A percentile compares a stretch with the other conserved stretches of the same genome.
These are phyloP conservation scores for Calliphora vomitoria DNA, from an alignment of 2,888 invertebrate genomes.

Conservation along the genomic window DNA sequence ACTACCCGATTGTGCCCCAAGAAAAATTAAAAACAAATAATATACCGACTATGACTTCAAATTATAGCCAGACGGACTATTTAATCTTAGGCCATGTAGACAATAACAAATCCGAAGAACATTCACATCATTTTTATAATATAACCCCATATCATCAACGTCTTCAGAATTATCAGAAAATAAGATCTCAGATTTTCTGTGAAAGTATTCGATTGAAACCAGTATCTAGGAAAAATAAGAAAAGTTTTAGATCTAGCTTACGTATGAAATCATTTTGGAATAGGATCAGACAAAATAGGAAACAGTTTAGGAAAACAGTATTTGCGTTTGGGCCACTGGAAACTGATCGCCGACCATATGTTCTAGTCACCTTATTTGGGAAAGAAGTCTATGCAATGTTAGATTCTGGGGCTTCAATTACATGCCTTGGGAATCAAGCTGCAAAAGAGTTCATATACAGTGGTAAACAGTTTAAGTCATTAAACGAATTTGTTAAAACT, in stretches of 20 bases:
- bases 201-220: no score
- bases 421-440: constrained; percentile 57
- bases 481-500: neutral
- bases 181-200: no score
- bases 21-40: neutral
- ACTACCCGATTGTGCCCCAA: constrained; percentile 1
- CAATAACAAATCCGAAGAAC: no score
- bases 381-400: constrained; percentile 57
- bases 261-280: constrained; percentile 13
- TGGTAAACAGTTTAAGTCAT: no score
- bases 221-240: neutral
- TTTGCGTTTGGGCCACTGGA: neutral
- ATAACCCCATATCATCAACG: no score
- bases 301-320: neutral
- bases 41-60: neutral
- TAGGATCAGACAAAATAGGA: neutral
- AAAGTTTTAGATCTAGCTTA: neutral
- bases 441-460: constrained; percentile 52
- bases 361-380: constrained; percentile 40
- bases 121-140: no score
- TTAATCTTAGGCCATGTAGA: no score
- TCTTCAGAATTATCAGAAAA: neutral
- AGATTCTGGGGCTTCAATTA: constrained; percentile 59
- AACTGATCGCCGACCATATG: constrained; percentile 36
- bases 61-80: neutral